Evolutionary conservation across 2,888 invertebrate species (phyloP).

Genomic region (Zhengitettix transpicula): DNA sequence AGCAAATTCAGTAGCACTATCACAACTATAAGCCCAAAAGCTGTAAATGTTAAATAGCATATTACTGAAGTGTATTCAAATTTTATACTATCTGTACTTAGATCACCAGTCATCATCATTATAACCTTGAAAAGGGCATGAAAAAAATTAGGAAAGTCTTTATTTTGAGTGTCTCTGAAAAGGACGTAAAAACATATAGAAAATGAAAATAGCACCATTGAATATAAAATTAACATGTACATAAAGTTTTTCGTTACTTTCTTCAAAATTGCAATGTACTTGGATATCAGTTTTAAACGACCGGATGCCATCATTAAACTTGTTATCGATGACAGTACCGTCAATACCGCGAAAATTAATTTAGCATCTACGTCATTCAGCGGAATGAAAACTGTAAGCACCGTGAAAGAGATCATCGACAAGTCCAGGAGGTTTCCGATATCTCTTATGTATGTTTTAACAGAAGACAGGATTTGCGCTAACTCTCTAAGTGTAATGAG

Average conservation of each 20-base stretch:
- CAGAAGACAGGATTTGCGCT: neutral
- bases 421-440: neutral
- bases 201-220: neutral
- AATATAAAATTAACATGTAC: neutral
- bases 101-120: slow-evolving; percentile 1
- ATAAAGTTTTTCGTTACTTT: neutral
- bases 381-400: neutral
- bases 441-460: neutral
- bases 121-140: neutral
- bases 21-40: neutral
- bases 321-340: neutral
- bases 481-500: neutral
- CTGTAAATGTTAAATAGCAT: neutral
- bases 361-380: neutral
- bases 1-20: neutral
- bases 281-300: neutral
- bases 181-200: neutral
- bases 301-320: neutral
- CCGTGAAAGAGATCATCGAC: neutral
- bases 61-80: neutral
- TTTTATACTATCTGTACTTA: neutral
- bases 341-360: neutral
- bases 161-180: neutral
- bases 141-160: neutral
- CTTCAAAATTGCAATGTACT: neutral